Percentiles rank a stretch among this genome's conserved stretches.
Evolutionary conservation across 2,113 vertebrate species (phyloP).

Genomic region (Sinocyclocheilus maitianheensis): DNA sequence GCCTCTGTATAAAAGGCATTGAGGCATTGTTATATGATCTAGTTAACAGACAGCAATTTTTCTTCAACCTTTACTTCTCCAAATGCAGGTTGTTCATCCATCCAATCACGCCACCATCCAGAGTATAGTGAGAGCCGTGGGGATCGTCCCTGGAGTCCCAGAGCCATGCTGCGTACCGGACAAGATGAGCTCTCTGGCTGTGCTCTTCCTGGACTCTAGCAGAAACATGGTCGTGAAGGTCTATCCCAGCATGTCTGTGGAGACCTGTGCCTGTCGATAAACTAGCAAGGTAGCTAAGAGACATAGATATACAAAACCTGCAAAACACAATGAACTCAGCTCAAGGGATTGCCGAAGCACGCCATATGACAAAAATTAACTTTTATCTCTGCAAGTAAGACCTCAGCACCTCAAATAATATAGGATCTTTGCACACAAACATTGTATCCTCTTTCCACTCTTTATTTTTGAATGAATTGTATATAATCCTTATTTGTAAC

Average conservation of each 20-base stretch:
- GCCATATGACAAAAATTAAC: not conserved
- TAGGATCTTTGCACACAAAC: not conserved
- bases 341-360: not conserved
- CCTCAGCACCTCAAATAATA: conserved; percentile 12
- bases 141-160: conserved; percentile 90
- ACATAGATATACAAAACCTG: not conserved
- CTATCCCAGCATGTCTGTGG: conserved; percentile 93
- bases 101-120: conserved; percentile 98
- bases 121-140: conserved; percentile 93
- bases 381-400: not conserved
- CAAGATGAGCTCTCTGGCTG: conserved; percentile 88
- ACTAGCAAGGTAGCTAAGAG: conserved; percentile 1
- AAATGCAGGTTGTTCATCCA: conserved; percentile 82
- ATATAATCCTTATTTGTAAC: conserved; percentile 12
- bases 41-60: not conserved
- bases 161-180: conserved; percentile 94
- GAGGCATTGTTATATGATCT: not conserved
- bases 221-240: conserved; percentile 91
- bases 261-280: conserved; percentile 90
- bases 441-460: not conserved
- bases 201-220: conserved; percentile 88
- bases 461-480: not conserved
- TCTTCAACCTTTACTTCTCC: not conserved
- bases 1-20: not conserved
- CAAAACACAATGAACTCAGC: not conserved